A percentile compares a stretch with the other conserved stretches of the same genome.
phyloP scores from a whole-genome alignment of 2,113 vertebrate species.

The Casuarius casuarius region DNA sequence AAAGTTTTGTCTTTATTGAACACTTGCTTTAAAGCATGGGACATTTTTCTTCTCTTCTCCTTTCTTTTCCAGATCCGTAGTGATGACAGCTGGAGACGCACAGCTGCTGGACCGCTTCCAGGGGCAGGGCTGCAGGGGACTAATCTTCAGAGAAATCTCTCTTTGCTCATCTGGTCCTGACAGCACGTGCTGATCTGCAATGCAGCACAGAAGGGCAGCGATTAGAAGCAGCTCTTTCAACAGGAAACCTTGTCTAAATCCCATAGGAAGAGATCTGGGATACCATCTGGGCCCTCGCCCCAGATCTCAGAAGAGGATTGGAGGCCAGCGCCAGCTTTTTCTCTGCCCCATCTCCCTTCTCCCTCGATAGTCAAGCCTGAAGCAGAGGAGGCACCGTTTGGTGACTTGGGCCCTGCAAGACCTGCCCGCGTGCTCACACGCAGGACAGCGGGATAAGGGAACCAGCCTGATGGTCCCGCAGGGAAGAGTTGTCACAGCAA shows the following conservation, averaged over 20 bases:
- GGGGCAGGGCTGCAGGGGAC: background rate
- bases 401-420: background rate
- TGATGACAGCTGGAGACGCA: background rate
- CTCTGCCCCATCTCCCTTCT: background rate
- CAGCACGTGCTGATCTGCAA: conserved; percentile 33
- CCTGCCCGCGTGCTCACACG: background rate
- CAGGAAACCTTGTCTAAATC: conserved; percentile 52
- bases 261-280: conserved; percentile 43
- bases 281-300: conserved; percentile 47
- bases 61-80: background rate
- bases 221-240: conserved; percentile 59
- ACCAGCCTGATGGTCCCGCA: background rate
- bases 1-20: conserved; percentile 99
- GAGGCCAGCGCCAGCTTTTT: background rate
- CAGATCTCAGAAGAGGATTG: background rate
- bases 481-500: background rate
- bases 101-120: background rate
- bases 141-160: conserved; percentile 50
- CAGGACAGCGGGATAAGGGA: background rate
- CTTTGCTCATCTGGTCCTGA: conserved; percentile 4
- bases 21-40: conserved; percentile 92
- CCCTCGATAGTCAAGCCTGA: background rate
- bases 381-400: background rate
- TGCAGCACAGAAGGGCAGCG: conserved; percentile 20
- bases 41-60: conserved; percentile 75